phyloP scores from a whole-genome alignment of 1,140 invertebrate genomes.

The Polyergus mexicanus region DNA sequence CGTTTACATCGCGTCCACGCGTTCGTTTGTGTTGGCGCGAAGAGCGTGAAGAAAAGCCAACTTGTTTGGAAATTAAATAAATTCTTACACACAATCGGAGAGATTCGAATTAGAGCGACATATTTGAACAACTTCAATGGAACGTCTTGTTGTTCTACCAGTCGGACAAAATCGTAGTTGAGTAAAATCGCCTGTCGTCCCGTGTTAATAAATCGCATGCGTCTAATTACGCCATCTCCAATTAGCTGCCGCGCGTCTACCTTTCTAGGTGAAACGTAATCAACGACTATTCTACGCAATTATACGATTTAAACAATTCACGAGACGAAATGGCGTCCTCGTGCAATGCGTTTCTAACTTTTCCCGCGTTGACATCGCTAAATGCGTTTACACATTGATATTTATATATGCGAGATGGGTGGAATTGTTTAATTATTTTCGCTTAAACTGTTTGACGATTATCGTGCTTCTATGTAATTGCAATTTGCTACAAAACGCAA shows the following conservation, averaged over 20 bases:
- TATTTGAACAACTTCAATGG: constrained; percentile 53
- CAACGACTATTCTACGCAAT: constrained; percentile 45
- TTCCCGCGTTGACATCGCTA: background rate
- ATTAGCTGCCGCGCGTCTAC: background rate
- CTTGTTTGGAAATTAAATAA: constrained; percentile 51
- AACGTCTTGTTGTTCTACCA: background rate
- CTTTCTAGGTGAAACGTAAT: constrained; percentile 33
- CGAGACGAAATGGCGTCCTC: constrained; percentile 1
- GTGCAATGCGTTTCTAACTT: constrained; percentile 21
- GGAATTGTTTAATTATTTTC: constrained; percentile 41
- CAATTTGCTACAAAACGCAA: background rate
- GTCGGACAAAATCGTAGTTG: no score
- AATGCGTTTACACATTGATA: constrained; percentile 1
- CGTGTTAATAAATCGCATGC: constrained; percentile 46
- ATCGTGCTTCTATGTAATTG: constrained; percentile 19
- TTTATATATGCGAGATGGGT: background rate
- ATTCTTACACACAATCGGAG: background rate
- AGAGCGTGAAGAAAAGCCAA: background rate
- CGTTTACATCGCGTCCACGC: background rate
- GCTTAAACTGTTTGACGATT: constrained; percentile 17
- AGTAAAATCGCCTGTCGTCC: constrained; percentile 8
- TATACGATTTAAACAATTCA: constrained; percentile 49
- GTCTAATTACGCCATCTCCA: constrained; percentile 47
- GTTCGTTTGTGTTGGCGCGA: background rate
- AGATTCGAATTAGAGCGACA: constrained; percentile 14